Conservation (phyloP, 1,140 invertebrate species). For the Orius insidiosus region DNA sequence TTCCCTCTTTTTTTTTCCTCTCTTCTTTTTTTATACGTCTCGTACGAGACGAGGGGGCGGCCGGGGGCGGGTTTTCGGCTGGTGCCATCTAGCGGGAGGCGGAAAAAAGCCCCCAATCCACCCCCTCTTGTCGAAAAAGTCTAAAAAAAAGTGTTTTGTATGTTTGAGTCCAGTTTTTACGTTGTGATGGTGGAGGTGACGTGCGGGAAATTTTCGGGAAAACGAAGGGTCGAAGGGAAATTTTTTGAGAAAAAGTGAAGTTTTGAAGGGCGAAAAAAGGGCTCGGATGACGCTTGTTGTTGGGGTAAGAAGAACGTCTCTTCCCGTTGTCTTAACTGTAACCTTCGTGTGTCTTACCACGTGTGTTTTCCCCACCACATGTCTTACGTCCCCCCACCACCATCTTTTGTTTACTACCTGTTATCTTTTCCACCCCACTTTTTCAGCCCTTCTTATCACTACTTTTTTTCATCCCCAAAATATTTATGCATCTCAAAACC, state of each 20-base stretch:
- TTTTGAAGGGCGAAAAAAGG: background rate
- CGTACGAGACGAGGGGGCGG: background rate
- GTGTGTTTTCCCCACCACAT: conserved; percentile 9
- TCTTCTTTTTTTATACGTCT: conserved; percentile 3
- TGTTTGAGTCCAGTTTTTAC: background rate
- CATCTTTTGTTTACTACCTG: too few relatives aligned
- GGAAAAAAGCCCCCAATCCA: background rate
- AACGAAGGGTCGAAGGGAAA: background rate
- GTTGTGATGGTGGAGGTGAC: background rate
- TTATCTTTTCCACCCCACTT: too few relatives aligned
- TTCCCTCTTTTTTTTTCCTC: conserved; percentile 5
- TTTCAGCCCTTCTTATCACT: too few relatives aligned
- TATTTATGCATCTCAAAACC: too few relatives aligned
- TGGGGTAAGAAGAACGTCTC: background rate
- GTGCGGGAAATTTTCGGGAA: background rate
- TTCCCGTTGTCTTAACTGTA: conserved; percentile 4
- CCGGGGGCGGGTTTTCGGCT: background rate
- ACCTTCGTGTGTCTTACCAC: conserved; percentile 11
- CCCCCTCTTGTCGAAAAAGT: background rate
- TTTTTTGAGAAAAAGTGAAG: background rate
- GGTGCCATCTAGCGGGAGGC: conserved; percentile 9
- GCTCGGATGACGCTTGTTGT: conserved; percentile 2
- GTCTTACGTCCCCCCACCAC: background rate
- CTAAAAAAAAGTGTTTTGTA: conserved; percentile 6
- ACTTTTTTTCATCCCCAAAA: too few relatives aligned